Evolutionary conservation across 2,113 vertebrate genomes (phyloP).

Genomic region (Rhineura floridana): DNA sequence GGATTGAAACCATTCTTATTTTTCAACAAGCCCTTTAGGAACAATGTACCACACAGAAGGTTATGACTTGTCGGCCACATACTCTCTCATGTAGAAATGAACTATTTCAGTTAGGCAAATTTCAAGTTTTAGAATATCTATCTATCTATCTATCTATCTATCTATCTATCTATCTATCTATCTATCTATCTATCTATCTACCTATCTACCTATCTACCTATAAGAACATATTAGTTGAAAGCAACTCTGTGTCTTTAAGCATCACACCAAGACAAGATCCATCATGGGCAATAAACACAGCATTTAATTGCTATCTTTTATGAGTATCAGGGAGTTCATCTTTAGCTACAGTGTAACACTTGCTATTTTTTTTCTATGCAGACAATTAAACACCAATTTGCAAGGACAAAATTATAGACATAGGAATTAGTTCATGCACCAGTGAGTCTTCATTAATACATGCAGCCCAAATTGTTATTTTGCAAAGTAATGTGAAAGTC

Average conservation of each 20-base stretch:
- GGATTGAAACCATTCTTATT: background rate
- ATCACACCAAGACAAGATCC: background rate
- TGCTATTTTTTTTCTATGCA: slow-evolving; percentile 5
- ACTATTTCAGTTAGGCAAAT: background rate
- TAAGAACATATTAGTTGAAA: background rate
- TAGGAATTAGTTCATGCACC: slow-evolving; percentile 3
- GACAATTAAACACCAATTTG: slow-evolving; percentile 54
- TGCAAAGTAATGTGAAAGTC: background rate
- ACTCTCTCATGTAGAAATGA: background rate
- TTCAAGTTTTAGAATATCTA: slow-evolving; percentile 26
- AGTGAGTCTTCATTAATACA: slow-evolving; percentile 40
- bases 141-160: too few species aligned
- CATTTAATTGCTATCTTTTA: slow-evolving; percentile 43
- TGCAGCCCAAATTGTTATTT: slow-evolving; percentile 13
- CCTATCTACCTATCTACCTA: too few species aligned
- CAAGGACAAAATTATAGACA: slow-evolving; percentile 26
- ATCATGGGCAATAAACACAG: slow-evolving; percentile 35
- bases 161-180: too few species aligned
- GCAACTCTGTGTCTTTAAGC: slow-evolving; percentile 27
- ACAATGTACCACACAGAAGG: background rate
- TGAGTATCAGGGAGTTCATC: slow-evolving; percentile 37
- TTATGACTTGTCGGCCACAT: background rate
- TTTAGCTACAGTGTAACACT: slow-evolving; percentile 27
- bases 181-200: too few species aligned
- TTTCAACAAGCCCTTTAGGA: background rate